A percentile compares a stretch with the other conserved stretches of the same genome.
phyloP scores from a whole-genome alignment of 2,797 vertebrate species.

The Apogon talboti region DNA sequence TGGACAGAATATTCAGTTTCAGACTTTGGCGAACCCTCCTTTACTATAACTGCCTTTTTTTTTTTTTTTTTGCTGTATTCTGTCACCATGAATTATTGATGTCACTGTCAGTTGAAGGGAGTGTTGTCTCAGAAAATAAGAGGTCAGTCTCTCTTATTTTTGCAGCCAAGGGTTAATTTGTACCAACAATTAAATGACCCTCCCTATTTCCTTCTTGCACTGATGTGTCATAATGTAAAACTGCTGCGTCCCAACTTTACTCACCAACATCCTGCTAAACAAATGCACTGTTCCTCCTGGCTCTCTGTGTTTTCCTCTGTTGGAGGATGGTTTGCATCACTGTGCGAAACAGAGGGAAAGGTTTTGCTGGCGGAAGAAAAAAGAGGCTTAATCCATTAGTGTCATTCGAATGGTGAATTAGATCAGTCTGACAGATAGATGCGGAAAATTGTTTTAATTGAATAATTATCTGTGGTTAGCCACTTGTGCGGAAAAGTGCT shows the following conservation, averaged over 20 bases:
- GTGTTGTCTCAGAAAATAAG: slow-evolving; percentile 69
- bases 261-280: slow-evolving; percentile 67
- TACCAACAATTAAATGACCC: slow-evolving; percentile 66
- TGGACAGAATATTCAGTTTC: slow-evolving; percentile 4
- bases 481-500: slow-evolving; percentile 77
- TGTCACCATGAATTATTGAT: slow-evolving; percentile 69
- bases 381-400: slow-evolving; percentile 67
- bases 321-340: slow-evolving; percentile 55
- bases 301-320: slow-evolving; percentile 47
- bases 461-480: slow-evolving; percentile 79
- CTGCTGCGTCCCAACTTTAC: slow-evolving; percentile 50
- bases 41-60: slow-evolving; percentile 35
- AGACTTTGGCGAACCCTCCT: slow-evolving; percentile 8
- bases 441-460: slow-evolving; percentile 85
- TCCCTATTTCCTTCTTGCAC: slow-evolving; percentile 52
- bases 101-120: slow-evolving; percentile 50
- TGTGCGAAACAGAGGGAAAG: slow-evolving; percentile 55
- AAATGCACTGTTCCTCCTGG: slow-evolving; percentile 50
- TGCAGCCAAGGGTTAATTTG: slow-evolving; percentile 70
- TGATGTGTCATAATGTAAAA: slow-evolving; percentile 41
- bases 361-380: slow-evolving; percentile 59
- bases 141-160: slow-evolving; percentile 49
- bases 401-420: slow-evolving; percentile 75
- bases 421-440: slow-evolving; percentile 81
- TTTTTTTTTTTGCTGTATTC: slow-evolving; percentile 42